Percentiles rank a stretch among this genome's conserved stretches.
Conservation (phyloP, 1,140 invertebrate species). For the Diuraphis noxia region DNA sequence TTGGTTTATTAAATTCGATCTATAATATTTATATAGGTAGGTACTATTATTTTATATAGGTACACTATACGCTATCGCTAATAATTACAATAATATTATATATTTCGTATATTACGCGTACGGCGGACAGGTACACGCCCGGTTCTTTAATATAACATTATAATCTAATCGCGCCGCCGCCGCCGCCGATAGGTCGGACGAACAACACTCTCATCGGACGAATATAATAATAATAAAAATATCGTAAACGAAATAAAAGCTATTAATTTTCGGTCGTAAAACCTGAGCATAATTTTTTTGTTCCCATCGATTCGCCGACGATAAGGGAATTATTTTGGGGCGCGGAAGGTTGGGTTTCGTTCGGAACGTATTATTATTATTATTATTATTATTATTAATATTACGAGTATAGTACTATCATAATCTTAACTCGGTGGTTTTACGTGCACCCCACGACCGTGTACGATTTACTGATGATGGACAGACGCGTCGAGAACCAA, state of each 20-base stretch:
- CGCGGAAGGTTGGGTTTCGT: not conserved
- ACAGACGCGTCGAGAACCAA: not conserved
- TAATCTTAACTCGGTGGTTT: too few relatives aligned
- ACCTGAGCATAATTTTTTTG: not conserved
- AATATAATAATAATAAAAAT: not conserved
- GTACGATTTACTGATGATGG: not conserved
- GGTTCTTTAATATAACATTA: too few relatives aligned
- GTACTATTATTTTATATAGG: not conserved
- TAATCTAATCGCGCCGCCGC: not conserved
- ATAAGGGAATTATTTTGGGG: constrained; percentile 3
- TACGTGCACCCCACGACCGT: not conserved
- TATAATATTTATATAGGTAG: not conserved
- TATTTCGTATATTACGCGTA: not conserved
- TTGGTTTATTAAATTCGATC: not conserved
- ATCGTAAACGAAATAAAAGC: not conserved
- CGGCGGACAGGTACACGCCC: not conserved
- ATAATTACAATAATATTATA: constrained; percentile 15
- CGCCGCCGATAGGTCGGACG: not conserved
- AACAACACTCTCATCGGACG: not conserved
- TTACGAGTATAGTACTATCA: not conserved
- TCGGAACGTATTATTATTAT: not conserved
- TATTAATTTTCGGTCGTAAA: constrained; percentile 9
- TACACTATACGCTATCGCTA: not conserved
- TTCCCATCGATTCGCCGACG: not conserved
- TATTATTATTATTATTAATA: too few relatives aligned